Conservation (phyloP, 1,140 invertebrate species). For the Chironomus tepperi region DNA sequence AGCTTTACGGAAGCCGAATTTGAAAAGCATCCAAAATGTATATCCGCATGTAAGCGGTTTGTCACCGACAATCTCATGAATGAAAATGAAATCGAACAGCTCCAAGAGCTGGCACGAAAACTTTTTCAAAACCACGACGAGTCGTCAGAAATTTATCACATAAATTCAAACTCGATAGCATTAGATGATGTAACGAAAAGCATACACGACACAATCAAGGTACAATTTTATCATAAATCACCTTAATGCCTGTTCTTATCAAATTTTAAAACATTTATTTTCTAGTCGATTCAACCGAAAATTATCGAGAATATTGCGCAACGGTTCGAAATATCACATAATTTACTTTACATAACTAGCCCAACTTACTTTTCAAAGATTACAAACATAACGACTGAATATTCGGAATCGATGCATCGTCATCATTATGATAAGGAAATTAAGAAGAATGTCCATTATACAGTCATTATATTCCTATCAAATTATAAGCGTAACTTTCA, state of each 20-base stretch:
- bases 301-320: slow-evolving; percentile 66
- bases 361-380: slow-evolving; percentile 80
- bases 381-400: slow-evolving; percentile 55
- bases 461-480: slow-evolving; percentile 68
- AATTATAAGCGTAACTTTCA: slow-evolving; percentile 67
- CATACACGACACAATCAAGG: slow-evolving; percentile 6
- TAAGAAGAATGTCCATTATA: slow-evolving; percentile 55
- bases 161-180: background rate
- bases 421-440: slow-evolving; percentile 75
- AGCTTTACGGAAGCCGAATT: slow-evolving; percentile 45
- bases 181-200: background rate
- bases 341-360: slow-evolving; percentile 64
- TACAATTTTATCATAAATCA: slow-evolving; percentile 24
- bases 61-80: slow-evolving; percentile 66
- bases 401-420: slow-evolving; percentile 82
- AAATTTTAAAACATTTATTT: slow-evolving; percentile 27
- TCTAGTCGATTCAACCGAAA: slow-evolving; percentile 63
- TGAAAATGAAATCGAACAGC: slow-evolving; percentile 51
- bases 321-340: slow-evolving; percentile 59
- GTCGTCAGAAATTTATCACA: background rate
- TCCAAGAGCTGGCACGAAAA: slow-evolving; percentile 58
- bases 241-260: background rate
- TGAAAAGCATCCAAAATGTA: slow-evolving; percentile 51
- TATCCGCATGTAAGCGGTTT: slow-evolving; percentile 66
- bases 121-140: background rate